Evolutionary conservation across 1,140 invertebrate genomes (phyloP).

Genomic region (Pseudobourletiella spinata): DNA sequence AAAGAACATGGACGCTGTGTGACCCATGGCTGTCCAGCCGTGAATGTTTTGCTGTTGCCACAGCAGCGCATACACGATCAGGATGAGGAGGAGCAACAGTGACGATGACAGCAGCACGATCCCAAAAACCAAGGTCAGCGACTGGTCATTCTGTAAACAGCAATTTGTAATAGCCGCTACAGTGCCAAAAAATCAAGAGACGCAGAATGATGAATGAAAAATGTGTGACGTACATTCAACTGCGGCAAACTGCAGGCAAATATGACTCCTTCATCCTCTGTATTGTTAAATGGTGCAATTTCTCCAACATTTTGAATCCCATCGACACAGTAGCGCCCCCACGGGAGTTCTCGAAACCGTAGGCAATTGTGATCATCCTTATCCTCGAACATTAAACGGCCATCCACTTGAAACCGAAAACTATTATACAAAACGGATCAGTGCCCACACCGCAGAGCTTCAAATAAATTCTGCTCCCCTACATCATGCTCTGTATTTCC

Average conservation of each 20-base stretch:
- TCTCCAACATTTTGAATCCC: neutral
- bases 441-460: too few species aligned
- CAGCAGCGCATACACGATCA: conserved; percentile 22
- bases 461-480: too few species aligned
- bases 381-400: neutral
- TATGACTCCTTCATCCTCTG: neutral
- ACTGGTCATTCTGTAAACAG: too few species aligned
- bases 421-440: too few species aligned
- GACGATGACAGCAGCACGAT: conserved; percentile 9
- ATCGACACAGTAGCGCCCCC: neutral
- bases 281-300: neutral
- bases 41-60: conserved; percentile 33
- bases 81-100: conserved; percentile 13
- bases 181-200: too few species aligned
- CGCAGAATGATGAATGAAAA: too few species aligned
- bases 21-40: conserved; percentile 25
- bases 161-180: too few species aligned
- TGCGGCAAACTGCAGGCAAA: neutral
- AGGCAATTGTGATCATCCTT: neutral
- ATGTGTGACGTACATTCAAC: too few species aligned
- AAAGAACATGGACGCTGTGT: conserved; percentile 19
- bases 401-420: neutral
- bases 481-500: too few species aligned
- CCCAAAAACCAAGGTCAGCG: neutral
- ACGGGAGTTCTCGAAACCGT: neutral